Base-by-base conservation (phyloP, 2,113 vertebrate species). In the Poeciliopsis occidentalis region DNA sequence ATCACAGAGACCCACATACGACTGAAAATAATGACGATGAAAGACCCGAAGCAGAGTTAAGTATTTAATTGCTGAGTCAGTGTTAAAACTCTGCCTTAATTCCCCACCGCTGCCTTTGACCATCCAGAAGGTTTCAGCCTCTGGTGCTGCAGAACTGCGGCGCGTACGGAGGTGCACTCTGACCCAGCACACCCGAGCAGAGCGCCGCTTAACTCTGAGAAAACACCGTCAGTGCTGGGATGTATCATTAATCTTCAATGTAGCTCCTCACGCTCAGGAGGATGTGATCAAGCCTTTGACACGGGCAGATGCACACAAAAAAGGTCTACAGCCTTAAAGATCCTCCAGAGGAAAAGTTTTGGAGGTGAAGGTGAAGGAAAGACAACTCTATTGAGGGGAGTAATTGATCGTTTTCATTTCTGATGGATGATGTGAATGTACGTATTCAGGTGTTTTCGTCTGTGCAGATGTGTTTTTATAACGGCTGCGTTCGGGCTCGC, bases 31-130 rank as follows among this genome's bases (percentile, higher is more conserved):
- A 80, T 69, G 39, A 60, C 57, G n/a, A 75, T 37, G 57, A 29
- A 26, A 60, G 15, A 61, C 22, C 22, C 67, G 67, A 76, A 74
- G 57, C 34, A 83, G 62, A 73, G 66, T 75, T 67, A 69, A 83
- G 37, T 83, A 51, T 67, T 77, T 47, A 44, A 31, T 39, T 66
- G 67, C 63, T 62, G 63, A 73, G 71, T 69, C 54, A 61, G 69
- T 84, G 31, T 76, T 32, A 34, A 67, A 75, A 78, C 82, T 67
- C 75, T 85, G 92, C 94, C 94, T 95, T 94, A 94, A 91, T 88
- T 91, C 88, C 91, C 91, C 89, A 90, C 77, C n/a, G 86, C 91
- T 94, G 93, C 94, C 94, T 94, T 94, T 79, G 83, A 89, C 19
- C 24, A 90, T 78, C 64, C 67, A 84, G 82, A 81, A 79, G 86